A percentile compares a stretch with the other conserved stretches of the same genome.
Evolutionary conservation across 2,797 vertebrate species (phyloP).

Genomic region (Acropternis orthonyx): DNA sequence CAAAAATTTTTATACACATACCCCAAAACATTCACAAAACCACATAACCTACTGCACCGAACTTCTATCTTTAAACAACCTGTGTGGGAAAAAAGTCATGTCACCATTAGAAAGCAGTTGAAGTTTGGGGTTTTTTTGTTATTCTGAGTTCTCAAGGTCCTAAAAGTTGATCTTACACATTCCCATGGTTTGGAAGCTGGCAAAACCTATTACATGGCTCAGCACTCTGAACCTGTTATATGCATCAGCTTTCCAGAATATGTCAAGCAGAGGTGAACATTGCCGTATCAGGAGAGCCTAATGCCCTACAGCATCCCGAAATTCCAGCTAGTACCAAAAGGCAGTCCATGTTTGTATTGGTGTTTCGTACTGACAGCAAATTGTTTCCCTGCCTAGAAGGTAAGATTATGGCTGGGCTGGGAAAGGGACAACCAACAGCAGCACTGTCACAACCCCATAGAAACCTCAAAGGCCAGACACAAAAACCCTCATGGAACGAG

Average conservation of each 20-base stretch:
- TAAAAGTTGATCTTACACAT: background rate
- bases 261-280: background rate
- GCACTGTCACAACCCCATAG: background rate
- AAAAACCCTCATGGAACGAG: background rate
- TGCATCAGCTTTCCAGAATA: background rate
- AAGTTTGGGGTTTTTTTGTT: background rate
- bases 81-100: background rate
- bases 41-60: background rate
- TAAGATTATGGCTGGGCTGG: background rate
- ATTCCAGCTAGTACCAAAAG: background rate
- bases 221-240: background rate
- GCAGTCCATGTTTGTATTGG: background rate
- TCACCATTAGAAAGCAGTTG: background rate
- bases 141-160: background rate
- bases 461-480: background rate
- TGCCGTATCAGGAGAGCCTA: background rate
- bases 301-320: background rate
- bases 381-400: background rate
- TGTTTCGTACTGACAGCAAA: background rate
- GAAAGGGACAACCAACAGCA: background rate
- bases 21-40: background rate
- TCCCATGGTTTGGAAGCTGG: background rate
- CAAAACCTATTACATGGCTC: background rate
- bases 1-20: background rate
- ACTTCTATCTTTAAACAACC: background rate